phyloP scores from a whole-genome alignment of 2,113 vertebrate species.

The Cochlearius cochlearius region DNA sequence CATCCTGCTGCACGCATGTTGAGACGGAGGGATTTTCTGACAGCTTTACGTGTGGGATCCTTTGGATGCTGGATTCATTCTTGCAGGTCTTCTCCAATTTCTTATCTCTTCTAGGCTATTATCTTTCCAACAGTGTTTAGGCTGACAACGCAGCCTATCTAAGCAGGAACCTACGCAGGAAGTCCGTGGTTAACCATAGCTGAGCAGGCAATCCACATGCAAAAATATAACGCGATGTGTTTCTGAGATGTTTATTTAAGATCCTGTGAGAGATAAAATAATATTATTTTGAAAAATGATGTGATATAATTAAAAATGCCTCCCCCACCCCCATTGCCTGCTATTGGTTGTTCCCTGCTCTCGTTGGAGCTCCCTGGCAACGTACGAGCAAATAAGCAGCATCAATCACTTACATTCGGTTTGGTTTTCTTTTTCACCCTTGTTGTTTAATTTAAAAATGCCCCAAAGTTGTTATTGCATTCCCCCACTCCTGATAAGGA shows the following conservation, averaged over 20 bases:
- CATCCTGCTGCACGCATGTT: not conserved
- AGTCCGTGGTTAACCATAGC: not conserved
- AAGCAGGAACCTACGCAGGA: not conserved
- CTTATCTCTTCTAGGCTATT: not conserved
- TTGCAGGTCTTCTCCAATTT: not conserved
- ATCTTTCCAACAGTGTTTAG: not conserved
- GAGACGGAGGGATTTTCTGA: not conserved
- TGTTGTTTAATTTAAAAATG: constrained; percentile 55
- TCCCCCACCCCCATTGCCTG: not conserved
- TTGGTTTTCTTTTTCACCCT: constrained; percentile 20
- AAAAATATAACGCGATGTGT: not conserved
- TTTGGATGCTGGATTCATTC: not conserved
- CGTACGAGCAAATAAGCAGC: not conserved
- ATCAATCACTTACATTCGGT: constrained; percentile 37
- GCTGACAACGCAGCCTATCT: not conserved
- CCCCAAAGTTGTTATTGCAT: constrained; percentile 26
- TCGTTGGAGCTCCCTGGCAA: constrained; percentile 43
- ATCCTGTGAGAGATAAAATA: not conserved
- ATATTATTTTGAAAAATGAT: not conserved
- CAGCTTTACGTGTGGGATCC: not conserved
- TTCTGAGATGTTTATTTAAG: not conserved
- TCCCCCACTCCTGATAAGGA: not conserved
- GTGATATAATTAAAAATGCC: constrained; percentile 8
- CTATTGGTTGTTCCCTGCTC: constrained; percentile 15
- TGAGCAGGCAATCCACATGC: not conserved